phyloP scores from a whole-genome alignment of 30 jellyfish, hydroid and myxozoan genomes.

The Aurelia aurita complex sp. Pacific region DNA sequence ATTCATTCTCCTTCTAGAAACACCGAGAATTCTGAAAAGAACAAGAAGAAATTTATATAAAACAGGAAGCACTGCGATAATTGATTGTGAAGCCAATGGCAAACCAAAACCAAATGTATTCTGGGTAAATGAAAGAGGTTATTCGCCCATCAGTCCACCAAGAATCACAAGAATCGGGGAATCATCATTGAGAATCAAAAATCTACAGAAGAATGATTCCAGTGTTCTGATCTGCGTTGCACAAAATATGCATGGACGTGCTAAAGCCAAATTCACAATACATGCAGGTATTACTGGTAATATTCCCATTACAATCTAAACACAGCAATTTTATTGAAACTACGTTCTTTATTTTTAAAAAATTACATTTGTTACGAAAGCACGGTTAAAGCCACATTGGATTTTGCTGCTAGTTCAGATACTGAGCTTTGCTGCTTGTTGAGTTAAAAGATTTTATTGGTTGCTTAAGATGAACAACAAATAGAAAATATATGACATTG shows the following conservation, averaged over 20 bases:
- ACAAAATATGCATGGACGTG: slow-evolving; percentile 62
- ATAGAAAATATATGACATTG: no score
- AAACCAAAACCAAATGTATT: slow-evolving; percentile 68
- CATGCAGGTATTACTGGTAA: slow-evolving; percentile 4
- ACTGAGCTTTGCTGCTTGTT: no score
- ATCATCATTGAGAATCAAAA: slow-evolving; percentile 28
- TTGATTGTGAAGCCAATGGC: slow-evolving; percentile 54
- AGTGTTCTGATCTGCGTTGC: slow-evolving; percentile 42
- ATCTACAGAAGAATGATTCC: slow-evolving; percentile 8
- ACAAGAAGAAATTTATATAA: slow-evolving; percentile 8
- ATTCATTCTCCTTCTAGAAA: slow-evolving; percentile 6
- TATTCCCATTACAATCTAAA: no score
- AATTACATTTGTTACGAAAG: no score
- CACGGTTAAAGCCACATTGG: no score
- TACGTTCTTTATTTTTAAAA: no score
- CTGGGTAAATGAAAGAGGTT: slow-evolving; percentile 63
- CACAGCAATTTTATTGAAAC: no score
- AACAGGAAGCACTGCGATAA: slow-evolving; percentile 37
- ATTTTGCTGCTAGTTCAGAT: no score
- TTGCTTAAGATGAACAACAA: no score
- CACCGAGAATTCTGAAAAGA: slow-evolving; percentile 40
- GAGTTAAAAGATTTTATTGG: no score
- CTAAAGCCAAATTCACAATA: slow-evolving; percentile 44
- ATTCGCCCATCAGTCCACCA: slow-evolving; percentile 63
- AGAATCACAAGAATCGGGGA: slow-evolving; percentile 25